phyloP scores from a whole-genome alignment of 92 coral and sea anemone genomes.

The Desmophyllum pertusum region DNA sequence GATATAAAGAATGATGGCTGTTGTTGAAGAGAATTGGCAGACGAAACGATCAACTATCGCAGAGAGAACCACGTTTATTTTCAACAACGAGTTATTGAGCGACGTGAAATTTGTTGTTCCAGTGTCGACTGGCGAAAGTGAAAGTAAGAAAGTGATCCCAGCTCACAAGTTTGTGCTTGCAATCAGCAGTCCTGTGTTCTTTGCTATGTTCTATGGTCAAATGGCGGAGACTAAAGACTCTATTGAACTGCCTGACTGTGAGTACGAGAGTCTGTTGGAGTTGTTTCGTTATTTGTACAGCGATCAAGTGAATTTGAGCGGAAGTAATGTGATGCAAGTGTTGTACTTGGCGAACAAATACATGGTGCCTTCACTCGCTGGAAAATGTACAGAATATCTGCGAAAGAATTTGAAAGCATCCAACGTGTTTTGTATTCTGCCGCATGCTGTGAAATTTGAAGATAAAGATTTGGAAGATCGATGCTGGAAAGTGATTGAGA shows the following conservation, averaged over 20 bases:
- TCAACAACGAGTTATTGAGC: too few relatives aligned
- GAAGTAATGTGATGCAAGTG: slow-evolving; percentile 55
- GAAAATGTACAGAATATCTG: slow-evolving; percentile 42
- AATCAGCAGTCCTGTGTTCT: slow-evolving; percentile 72
- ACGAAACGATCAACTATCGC: too few relatives aligned
- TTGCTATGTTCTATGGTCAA: slow-evolving; percentile 83
- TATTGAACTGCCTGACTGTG: slow-evolving; percentile 72
- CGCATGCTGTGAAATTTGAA: slow-evolving; percentile 42
- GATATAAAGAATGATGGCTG: too few relatives aligned
- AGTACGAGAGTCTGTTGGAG: slow-evolving; percentile 66
- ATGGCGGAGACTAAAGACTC: slow-evolving; percentile 63
- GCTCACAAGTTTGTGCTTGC: slow-evolving; percentile 69
- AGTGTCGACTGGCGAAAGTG: too few relatives aligned
- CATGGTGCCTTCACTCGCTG: slow-evolving; percentile 49
- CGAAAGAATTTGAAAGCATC: slow-evolving; percentile 42
- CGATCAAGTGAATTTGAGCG: slow-evolving; percentile 61
- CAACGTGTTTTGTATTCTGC: slow-evolving; percentile 48
- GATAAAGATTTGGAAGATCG: slow-evolving; percentile 22
- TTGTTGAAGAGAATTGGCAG: too few relatives aligned
- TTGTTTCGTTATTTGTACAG: slow-evolving; percentile 69
- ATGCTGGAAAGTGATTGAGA: slow-evolving; percentile 15
- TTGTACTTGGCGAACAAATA: slow-evolving; percentile 64
- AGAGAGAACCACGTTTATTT: too few relatives aligned
- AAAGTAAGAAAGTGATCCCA: too few relatives aligned
- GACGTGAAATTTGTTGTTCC: too few relatives aligned